Percentiles rank a stretch among this genome's conserved stretches.
Evolutionary conservation across 2,113 vertebrate species (phyloP).

Genomic region (Elephantulus edwardii): DNA sequence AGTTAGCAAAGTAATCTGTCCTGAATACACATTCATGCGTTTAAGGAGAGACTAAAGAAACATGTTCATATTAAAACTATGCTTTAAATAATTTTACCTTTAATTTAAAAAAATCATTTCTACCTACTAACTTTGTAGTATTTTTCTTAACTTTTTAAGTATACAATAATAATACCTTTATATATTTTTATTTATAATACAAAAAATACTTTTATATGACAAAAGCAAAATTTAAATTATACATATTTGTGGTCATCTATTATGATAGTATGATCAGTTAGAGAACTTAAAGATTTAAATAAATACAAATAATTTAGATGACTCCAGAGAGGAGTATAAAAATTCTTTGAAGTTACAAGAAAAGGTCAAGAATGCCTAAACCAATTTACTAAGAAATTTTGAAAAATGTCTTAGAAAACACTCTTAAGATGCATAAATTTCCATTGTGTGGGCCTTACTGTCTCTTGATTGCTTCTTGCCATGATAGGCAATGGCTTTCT

Average conservation of each 20-base stretch:
- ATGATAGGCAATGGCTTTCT: not conserved
- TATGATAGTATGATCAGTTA: not conserved
- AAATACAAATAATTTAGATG: slow-evolving; percentile 32
- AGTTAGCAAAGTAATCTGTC: not conserved
- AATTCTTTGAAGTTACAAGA: not conserved
- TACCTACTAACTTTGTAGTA: no score
- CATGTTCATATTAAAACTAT: not conserved
- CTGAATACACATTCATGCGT: not conserved
- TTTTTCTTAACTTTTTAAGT: no score
- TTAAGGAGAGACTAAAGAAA: not conserved
- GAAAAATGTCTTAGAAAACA: slow-evolving; percentile 20
- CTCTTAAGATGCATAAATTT: not conserved
- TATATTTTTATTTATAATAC: no score
- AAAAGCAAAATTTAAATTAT: not conserved
- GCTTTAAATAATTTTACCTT: not conserved
- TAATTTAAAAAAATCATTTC: no score
- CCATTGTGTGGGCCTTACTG: not conserved
- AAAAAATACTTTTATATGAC: not conserved
- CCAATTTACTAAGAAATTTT: slow-evolving; percentile 34
- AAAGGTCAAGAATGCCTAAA: slow-evolving; percentile 31
- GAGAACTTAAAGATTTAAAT: slow-evolving; percentile 8
- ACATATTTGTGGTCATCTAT: not conserved
- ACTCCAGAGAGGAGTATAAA: not conserved
- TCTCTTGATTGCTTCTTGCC: not conserved
- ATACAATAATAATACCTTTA: no score